These are phyloP conservation scores for Lamproptera curius DNA, from an alignment of 2,888 invertebrate genomes.

Conservation along the genomic window DNA sequence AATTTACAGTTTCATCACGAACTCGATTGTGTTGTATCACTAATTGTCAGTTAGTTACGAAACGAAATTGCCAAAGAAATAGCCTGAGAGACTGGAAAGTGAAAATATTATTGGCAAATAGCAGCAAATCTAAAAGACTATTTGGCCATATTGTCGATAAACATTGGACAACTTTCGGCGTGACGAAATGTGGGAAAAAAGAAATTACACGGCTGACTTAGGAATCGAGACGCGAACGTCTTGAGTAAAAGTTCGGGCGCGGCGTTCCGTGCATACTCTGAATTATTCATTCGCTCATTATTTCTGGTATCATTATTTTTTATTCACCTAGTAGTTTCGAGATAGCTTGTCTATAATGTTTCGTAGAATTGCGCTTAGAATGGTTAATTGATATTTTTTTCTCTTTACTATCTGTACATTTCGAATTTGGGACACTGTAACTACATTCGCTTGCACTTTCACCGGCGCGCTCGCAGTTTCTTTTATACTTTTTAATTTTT, in stretches of 20 bases:
- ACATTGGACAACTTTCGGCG: conserved; percentile 17
- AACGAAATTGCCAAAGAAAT: background rate
- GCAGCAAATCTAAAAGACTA: conserved; percentile 2
- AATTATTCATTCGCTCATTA: conserved; percentile 59
- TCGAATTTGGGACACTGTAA: conserved; percentile 8
- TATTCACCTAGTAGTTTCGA: conserved; percentile 37
- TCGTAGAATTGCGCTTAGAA: conserved; percentile 31
- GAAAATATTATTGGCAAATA: conserved; percentile 4
- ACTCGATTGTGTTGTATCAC: background rate
- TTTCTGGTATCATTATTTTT: conserved; percentile 52
- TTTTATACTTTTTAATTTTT: conserved; percentile 14
- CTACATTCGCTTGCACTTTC: conserved; percentile 11
- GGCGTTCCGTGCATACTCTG: conserved; percentile 44
- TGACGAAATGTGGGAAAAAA: conserved; percentile 16
- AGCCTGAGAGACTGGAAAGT: conserved; percentile 1
- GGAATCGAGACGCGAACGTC: conserved; percentile 34
- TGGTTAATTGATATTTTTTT: conserved; percentile 30
- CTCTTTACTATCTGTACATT: background rate
- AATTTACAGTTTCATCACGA: background rate
- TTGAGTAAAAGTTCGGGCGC: conserved; percentile 52
- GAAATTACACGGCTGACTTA: conserved; percentile 33
- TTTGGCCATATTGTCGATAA: conserved; percentile 13
- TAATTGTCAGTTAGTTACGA: conserved; percentile 5
- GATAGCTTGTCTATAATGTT: conserved; percentile 29
- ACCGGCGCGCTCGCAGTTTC: background rate